Percentiles rank a stretch among this genome's conserved stretches.
phyloP scores from a whole-genome alignment of 2,113 vertebrate genomes.

The Nothoprocta pentlandii region DNA sequence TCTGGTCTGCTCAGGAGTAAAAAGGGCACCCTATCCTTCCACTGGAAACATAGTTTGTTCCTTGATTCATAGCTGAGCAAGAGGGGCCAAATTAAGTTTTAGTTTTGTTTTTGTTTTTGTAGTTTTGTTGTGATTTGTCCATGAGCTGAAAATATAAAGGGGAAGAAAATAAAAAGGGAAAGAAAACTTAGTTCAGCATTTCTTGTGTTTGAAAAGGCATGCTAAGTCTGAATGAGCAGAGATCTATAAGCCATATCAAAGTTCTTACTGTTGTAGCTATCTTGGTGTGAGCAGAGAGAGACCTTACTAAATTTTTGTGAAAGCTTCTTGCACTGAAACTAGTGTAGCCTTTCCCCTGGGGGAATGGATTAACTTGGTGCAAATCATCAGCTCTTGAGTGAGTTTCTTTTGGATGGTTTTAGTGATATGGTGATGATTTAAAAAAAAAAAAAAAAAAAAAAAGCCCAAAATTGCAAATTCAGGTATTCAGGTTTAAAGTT shows the following conservation, averaged over 20 bases:
- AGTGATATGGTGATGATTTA: not conserved
- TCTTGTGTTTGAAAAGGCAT: not conserved
- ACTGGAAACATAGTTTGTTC: not conserved
- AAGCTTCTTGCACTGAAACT: not conserved
- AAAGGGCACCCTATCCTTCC: not conserved
- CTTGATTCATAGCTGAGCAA: not conserved
- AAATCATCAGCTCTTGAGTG: not conserved
- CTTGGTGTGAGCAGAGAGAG: not conserved
- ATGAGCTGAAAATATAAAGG: too few relatives aligned
- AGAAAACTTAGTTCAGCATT: fast-evolving
- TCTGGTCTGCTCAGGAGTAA: not conserved
- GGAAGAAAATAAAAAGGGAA: not conserved
- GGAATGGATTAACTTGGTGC: not conserved
- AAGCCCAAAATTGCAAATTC: not conserved
- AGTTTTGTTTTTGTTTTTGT: too few relatives aligned
- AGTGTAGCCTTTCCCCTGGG: not conserved
- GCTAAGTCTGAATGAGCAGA: not conserved
- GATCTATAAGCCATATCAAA: not conserved
- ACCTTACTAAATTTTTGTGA: not conserved
- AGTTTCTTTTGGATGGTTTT: not conserved
- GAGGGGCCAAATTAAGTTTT: not conserved
- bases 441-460: not conserved
- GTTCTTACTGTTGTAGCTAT: not conserved
- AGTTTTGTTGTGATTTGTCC: too few relatives aligned
- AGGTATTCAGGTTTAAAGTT: not conserved